A percentile compares a stretch with the other conserved stretches of the same genome.
phyloP scores from a whole-genome alignment of 2,888 invertebrate species.

The Anoplius nigerrimus region DNA sequence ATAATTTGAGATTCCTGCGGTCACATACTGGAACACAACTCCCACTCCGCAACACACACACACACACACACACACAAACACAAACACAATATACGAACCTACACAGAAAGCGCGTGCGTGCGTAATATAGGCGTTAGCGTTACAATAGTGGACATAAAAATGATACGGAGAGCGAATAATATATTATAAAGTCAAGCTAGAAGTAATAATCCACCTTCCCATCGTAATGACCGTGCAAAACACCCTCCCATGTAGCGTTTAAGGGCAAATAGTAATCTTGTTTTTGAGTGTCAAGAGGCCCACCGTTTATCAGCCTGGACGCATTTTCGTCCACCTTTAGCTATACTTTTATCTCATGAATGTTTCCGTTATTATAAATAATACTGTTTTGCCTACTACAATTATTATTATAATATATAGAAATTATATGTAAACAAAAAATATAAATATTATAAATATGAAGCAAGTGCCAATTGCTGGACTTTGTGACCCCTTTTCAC shows the following conservation, averaged over 20 bases:
- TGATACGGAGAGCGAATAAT: not conserved
- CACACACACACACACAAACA: not conserved
- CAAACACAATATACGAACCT: too few relatives aligned
- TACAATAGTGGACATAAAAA: not conserved
- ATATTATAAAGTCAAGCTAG: constrained; percentile 4
- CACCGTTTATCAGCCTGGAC: constrained; percentile 47
- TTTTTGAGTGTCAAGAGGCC: constrained; percentile 52
- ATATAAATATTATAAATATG: constrained; percentile 62
- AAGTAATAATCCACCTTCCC: constrained; percentile 17
- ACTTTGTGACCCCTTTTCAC: too few relatives aligned
- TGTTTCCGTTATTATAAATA: constrained; percentile 56
- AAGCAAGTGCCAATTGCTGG: not conserved
- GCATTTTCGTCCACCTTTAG: constrained; percentile 37
- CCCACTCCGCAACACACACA: too few relatives aligned
- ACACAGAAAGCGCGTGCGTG: not conserved
- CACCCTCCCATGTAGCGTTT: constrained; percentile 28
- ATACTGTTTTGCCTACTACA: constrained; percentile 60
- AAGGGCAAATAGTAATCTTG: constrained; percentile 56
- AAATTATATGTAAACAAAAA: constrained; percentile 64
- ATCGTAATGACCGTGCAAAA: constrained; percentile 33
- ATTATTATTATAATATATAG: constrained; percentile 54
- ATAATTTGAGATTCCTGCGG: constrained; percentile 58
- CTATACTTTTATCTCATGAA: constrained; percentile 44
- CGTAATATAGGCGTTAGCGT: not conserved
- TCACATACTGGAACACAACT: constrained; percentile 40